phyloP scores from a whole-genome alignment of 2,888 invertebrate genomes.

The Hyles lineata region DNA sequence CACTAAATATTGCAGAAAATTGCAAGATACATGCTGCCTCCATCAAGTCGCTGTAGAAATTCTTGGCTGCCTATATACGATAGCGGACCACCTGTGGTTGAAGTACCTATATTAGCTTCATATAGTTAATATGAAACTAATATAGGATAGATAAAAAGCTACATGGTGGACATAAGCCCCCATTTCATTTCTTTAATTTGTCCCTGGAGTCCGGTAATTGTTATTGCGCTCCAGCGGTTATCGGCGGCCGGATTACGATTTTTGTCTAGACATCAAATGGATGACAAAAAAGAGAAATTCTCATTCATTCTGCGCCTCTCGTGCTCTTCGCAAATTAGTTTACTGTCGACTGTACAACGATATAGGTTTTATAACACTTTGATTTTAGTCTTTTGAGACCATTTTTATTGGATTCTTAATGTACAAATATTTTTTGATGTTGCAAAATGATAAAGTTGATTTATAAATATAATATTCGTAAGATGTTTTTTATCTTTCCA shows the following conservation, averaged over 20 bases:
- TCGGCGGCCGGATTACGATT: constrained; percentile 48
- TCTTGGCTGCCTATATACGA: too few relatives aligned
- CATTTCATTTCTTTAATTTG: background rate
- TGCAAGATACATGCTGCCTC: too few relatives aligned
- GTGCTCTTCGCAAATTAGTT: constrained; percentile 48
- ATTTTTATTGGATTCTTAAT: background rate
- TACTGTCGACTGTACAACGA: constrained; percentile 32
- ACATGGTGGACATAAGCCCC: background rate
- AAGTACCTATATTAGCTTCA: too few relatives aligned
- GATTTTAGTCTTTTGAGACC: background rate
- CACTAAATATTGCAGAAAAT: too few relatives aligned
- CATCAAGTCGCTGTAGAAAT: too few relatives aligned
- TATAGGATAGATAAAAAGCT: background rate
- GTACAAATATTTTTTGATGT: too few relatives aligned
- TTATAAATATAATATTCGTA: too few relatives aligned
- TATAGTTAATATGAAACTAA: too few relatives aligned
- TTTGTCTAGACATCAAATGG: constrained; percentile 46
- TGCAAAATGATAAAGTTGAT: too few relatives aligned
- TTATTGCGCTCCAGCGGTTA: constrained; percentile 41
- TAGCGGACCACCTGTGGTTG: background rate
- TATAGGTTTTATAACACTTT: constrained; percentile 3
- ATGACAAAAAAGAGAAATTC: constrained; percentile 36
- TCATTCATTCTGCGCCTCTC: constrained; percentile 41
- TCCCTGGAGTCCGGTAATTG: constrained; percentile 40
- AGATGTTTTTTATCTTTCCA: too few relatives aligned